Evolutionary conservation across 2,113 vertebrate species (phyloP).

Genomic region (Himantopus leucocephalus): DNA sequence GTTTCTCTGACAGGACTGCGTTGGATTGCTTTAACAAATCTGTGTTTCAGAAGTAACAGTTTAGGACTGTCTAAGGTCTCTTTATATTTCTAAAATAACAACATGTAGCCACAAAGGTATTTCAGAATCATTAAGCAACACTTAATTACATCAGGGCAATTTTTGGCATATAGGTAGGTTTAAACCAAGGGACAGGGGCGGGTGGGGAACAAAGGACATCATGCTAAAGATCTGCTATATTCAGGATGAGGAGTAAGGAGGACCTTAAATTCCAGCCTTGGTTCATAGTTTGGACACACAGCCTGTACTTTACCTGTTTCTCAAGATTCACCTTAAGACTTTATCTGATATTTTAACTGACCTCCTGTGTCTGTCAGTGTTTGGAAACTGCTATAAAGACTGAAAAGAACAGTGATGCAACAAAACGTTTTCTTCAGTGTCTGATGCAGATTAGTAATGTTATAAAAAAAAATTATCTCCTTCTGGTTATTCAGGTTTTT

Average conservation of each 20-base stretch:
- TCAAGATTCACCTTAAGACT: neutral
- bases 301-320: neutral
- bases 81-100: neutral
- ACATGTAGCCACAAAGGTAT: neutral
- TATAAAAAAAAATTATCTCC: neutral
- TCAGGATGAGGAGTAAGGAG: neutral
- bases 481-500: neutral
- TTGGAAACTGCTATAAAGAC: neutral
- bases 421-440: neutral
- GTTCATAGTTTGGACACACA: neutral
- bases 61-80: neutral
- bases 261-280: neutral
- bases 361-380: neutral
- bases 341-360: neutral
- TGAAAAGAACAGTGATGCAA: neutral
- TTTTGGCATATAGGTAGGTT: neutral
- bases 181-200: neutral
- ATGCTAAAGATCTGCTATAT: neutral
- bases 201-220: neutral
- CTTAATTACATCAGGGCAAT: neutral
- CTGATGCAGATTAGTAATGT: neutral
- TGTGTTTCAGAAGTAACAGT: neutral
- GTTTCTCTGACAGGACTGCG: accelerated
- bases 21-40: neutral
- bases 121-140: neutral